Evolutionary conservation across 2,797 vertebrate genomes (phyloP).

Genomic region (Hyperoplus lanceolatus): DNA sequence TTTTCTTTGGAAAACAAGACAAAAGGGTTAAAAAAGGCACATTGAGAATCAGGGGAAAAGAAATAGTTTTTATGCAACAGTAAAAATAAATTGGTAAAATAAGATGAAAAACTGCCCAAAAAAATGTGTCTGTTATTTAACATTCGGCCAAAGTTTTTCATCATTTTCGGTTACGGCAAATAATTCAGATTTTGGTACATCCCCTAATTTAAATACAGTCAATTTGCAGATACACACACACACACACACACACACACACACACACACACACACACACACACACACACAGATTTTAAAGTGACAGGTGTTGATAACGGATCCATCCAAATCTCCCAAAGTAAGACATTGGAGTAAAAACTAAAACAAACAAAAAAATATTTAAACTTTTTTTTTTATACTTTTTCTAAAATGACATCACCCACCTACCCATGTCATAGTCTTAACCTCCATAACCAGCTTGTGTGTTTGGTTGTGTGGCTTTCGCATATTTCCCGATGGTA

Average conservation of each 20-base stretch:
- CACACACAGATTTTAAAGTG: background rate
- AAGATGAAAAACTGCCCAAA: too few relatives aligned
- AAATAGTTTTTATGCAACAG: too few relatives aligned
- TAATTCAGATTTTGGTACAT: too few relatives aligned
- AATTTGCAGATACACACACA: background rate
- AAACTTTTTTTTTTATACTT: slow-evolving; percentile 56
- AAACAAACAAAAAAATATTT: slow-evolving; percentile 48
- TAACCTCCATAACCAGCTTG: slow-evolving; percentile 72
- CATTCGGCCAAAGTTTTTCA: too few relatives aligned
- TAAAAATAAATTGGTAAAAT: too few relatives aligned
- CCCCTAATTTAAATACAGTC: slow-evolving; percentile 6
- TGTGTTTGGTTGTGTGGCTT: slow-evolving; percentile 60
- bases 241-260: too few relatives aligned
- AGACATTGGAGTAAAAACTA: slow-evolving; percentile 58
- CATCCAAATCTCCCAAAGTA: slow-evolving; percentile 86
- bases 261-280: too few relatives aligned
- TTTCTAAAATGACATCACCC: slow-evolving; percentile 65
- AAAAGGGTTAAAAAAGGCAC: too few relatives aligned
- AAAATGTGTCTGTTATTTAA: too few relatives aligned
- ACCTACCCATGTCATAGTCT: slow-evolving; percentile 62
- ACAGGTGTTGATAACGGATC: slow-evolving; percentile 39
- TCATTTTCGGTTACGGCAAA: too few relatives aligned
- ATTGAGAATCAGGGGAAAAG: too few relatives aligned
- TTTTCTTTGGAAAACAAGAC: too few relatives aligned
- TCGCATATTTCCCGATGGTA: slow-evolving; percentile 70